Base-by-base conservation (phyloP, 2,113 vertebrate genomes). In the Ciconia maguari region DNA sequence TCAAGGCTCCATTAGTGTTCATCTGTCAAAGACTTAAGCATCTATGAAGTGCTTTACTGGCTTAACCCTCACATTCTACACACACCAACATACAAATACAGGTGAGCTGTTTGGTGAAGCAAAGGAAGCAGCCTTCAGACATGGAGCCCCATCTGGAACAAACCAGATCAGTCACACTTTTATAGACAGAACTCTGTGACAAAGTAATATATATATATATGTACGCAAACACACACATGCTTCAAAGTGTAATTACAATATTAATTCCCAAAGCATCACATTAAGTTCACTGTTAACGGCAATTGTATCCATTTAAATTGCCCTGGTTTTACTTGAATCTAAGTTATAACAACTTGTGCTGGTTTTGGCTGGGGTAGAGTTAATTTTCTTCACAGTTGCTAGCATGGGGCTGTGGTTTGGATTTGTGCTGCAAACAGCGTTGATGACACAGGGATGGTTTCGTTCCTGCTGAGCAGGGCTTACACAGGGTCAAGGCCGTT, bases 151-250 rank as follows among this genome's bases (percentile, higher is more conserved):
- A 26, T 38, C 68, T 21, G 7, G 18, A 61, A 9, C 70, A 85
- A 21, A n/a, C 6, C 38, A 76, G n/a, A 87, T 78, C 82, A 46
- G 71, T 49, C 80, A 78, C 69, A 16, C 9, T 26, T 26, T 64
- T 74, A 22, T 21, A 36, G 74, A 13, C 42, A 14, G 8, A 57
- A 61, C 36, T 55, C 64, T 9, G 32, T 41, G 32, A 82, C 21
- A 36, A 25, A 77, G 36, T 0, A 6, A 4, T 9, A 74, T 2
- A 7, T 11, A 7, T 11, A 19, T 36, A 19, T 25, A 10, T 4
- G 3, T 3, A 32, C 30, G 22, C 57, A n/a, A 5, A 9, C 27
- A 58, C 42, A 6, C 3, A 0, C 2, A 32, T 32, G 17, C 29
- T 66, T 3, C 57, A 2, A 26, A 34, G 29, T 5, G 52, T 61